Evolutionary conservation across 1,140 invertebrate genomes (phyloP).

Genomic region (Mactra quadrangularis): DNA sequence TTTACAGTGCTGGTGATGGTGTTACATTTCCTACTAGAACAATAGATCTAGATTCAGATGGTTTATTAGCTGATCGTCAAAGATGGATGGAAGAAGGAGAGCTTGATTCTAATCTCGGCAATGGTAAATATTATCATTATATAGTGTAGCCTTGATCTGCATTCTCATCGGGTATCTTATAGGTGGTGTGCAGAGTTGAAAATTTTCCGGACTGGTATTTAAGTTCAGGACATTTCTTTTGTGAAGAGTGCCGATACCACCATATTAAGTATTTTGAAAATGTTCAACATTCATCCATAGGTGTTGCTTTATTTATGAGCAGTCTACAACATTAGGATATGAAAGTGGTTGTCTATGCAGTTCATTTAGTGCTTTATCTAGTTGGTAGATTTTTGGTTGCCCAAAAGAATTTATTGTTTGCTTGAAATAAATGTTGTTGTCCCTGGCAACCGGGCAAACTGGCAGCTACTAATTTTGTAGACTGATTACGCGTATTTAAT

Average conservation of each 20-base stretch:
- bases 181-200: not conserved
- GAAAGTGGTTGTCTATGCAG: no score
- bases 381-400: no score
- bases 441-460: not conserved
- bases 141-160: no score
- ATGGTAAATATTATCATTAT: slow-evolving; percentile 27
- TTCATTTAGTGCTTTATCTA: no score
- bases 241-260: not conserved
- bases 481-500: no score
- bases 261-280: not conserved
- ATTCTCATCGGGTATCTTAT: not conserved
- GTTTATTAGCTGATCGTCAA: slow-evolving; percentile 84
- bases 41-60: slow-evolving; percentile 92
- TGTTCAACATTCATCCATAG: not conserved
- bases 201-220: not conserved
- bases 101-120: slow-evolving; percentile 56
- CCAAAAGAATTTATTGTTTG: no score
- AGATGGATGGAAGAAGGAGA: slow-evolving; percentile 82
- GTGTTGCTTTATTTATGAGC: not conserved
- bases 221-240: not conserved
- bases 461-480: no score
- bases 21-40: slow-evolving; percentile 92
- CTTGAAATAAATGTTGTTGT: no score
- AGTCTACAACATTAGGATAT: no score
- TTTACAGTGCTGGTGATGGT: slow-evolving; percentile 93